Conservation (phyloP, 2,888 invertebrate species). For the Muscina levida region DNA sequence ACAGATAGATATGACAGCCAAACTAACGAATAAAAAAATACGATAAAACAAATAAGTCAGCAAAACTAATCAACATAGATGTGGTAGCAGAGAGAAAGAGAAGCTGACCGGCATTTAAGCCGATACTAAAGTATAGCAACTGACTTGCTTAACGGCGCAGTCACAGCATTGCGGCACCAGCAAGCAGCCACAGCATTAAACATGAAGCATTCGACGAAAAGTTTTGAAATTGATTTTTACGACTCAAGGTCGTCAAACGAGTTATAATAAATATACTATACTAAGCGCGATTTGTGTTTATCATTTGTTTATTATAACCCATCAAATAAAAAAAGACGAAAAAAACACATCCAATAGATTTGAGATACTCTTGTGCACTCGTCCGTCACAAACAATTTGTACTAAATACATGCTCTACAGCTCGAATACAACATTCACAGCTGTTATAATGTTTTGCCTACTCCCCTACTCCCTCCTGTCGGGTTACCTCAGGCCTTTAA, state of each 20-base stretch:
- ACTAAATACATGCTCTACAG: background rate
- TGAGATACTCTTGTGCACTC: background rate
- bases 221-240: slow-evolving; percentile 71
- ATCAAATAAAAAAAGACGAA: too few relatives aligned
- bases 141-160: too few relatives aligned
- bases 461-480: too few relatives aligned
- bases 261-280: slow-evolving; percentile 67
- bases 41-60: slow-evolving; percentile 37
- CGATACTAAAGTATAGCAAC: too few relatives aligned
- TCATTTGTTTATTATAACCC: slow-evolving; percentile 17
- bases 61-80: slow-evolving; percentile 27
- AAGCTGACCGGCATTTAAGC: too few relatives aligned
- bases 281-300: slow-evolving; percentile 8
- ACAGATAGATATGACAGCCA: slow-evolving; percentile 17
- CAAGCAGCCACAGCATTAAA: slow-evolving; percentile 19
- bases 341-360: slow-evolving; percentile 2
- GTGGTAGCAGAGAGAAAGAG: too few relatives aligned
- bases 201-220: slow-evolving; percentile 67
- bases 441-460: too few relatives aligned
- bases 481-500: too few relatives aligned
- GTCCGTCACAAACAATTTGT: background rate
- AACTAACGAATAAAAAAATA: slow-evolving; percentile 44
- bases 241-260: slow-evolving; percentile 78
- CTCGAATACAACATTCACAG: background rate
- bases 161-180: slow-evolving; percentile 5